These are phyloP conservation scores for Stercorarius parasiticus DNA, from an alignment of 2,113 vertebrate species.

Conservation along the genomic window DNA sequence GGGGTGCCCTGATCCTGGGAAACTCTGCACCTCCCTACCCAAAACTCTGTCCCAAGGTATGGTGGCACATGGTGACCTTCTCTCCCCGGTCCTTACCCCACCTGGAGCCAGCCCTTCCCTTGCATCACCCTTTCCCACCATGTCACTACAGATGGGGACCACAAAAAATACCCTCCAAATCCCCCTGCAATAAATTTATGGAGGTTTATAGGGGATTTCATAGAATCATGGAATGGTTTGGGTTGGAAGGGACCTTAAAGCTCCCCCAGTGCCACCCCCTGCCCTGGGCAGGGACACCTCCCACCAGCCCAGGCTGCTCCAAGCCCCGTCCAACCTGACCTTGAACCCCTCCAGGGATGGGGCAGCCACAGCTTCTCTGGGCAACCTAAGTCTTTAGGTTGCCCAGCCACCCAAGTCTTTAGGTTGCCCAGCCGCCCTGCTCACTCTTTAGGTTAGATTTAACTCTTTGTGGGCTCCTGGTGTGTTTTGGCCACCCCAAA, in stretches of 20 bases:
- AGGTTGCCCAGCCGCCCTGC: too few relatives aligned
- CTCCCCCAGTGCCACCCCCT: too few relatives aligned
- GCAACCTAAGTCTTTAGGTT: too few relatives aligned
- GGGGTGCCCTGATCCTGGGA: background rate
- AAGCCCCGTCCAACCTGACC: too few relatives aligned
- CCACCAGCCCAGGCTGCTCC: too few relatives aligned
- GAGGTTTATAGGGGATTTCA: background rate
- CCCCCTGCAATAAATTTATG: background rate
- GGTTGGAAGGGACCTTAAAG: too few relatives aligned
- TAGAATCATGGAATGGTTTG: too few relatives aligned
- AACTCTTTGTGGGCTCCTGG: background rate
- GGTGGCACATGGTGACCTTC: background rate
- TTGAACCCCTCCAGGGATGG: too few relatives aligned
- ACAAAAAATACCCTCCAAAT: background rate
- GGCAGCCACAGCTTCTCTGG: too few relatives aligned
- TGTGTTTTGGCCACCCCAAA: background rate
- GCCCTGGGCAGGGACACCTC: too few relatives aligned
- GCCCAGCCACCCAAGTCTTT: too few relatives aligned
- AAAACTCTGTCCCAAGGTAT: accelerated
- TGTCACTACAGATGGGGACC: background rate
- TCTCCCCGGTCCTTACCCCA: accelerated
- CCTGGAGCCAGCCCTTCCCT: background rate
- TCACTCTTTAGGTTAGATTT: background rate
- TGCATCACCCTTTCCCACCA: background rate
- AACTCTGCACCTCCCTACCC: background rate